Evolutionary conservation across 2,797 vertebrate genomes (phyloP).

Genomic region (Peromyscus attwateri): DNA sequence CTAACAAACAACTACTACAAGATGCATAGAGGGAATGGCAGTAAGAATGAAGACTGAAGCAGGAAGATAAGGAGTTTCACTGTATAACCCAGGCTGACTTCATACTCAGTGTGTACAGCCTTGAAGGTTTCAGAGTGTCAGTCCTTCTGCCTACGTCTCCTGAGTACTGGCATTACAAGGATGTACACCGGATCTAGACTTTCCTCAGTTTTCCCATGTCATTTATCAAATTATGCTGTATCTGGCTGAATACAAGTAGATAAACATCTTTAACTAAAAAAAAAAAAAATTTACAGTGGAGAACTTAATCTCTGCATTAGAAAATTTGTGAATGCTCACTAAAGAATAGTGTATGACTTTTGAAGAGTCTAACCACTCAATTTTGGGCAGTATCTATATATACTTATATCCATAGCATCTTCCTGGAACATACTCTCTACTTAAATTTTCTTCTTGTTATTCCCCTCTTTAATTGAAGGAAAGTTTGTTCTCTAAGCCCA

Average conservation of each 20-base stretch:
- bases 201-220: constrained; percentile 48
- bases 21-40: not conserved
- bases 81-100: not conserved
- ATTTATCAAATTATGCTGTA: constrained; percentile 43
- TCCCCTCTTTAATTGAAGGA: not conserved
- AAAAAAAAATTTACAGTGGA: not conserved
- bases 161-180: not conserved
- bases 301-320: not conserved
- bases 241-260: constrained; percentile 43
- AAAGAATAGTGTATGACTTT: not conserved
- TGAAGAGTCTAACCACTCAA: constrained; percentile 19
- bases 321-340: constrained; percentile 57
- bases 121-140: not conserved
- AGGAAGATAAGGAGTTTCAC: not conserved
- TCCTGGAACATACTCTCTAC: constrained; percentile 31
- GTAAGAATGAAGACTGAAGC: not conserved
- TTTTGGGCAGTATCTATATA: not conserved
- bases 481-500: constrained; percentile 49
- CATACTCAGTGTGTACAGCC: not conserved
- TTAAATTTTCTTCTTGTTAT: constrained; percentile 4
- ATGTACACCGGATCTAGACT: not conserved
- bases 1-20: not conserved
- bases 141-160: not conserved
- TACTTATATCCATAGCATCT: constrained; percentile 47
- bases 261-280: not conserved